Percentiles rank a stretch among this genome's conserved stretches.
These are phyloP conservation scores for Cataglyphis hispanica DNA, from an alignment of 1,140 invertebrate genomes.

Conservation along the genomic window DNA sequence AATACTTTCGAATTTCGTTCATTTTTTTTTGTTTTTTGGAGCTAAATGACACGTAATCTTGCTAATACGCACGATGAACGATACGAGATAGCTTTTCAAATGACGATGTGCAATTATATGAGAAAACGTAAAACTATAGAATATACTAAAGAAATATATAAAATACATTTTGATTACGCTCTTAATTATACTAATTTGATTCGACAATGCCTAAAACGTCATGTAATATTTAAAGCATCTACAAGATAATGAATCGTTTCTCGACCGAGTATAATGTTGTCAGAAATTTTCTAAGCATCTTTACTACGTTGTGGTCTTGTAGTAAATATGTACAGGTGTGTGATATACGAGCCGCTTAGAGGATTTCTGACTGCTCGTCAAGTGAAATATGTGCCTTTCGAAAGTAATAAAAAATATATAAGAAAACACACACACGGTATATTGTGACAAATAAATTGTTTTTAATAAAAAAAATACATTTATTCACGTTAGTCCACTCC, in stretches of 20 bases:
- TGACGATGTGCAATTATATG: slow-evolving; percentile 43
- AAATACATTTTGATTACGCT: slow-evolving; percentile 16
- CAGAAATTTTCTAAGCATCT: slow-evolving; percentile 56
- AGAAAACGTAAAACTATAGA: slow-evolving; percentile 17
- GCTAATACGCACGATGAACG: slow-evolving; percentile 75
- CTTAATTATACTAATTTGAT: slow-evolving; percentile 13
- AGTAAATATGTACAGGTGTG: slow-evolving; percentile 59
- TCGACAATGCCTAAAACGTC: slow-evolving; percentile 37
- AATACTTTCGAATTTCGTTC: slow-evolving; percentile 74
- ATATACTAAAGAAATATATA: slow-evolving; percentile 44
- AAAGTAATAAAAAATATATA: slow-evolving; percentile 85
- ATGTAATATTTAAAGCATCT: slow-evolving; percentile 60
- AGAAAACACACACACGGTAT: slow-evolving; percentile 81
- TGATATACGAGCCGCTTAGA: slow-evolving; percentile 34
- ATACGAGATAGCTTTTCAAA: slow-evolving; percentile 42
- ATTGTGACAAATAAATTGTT: slow-evolving; percentile 84
- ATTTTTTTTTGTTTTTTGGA: slow-evolving; percentile 78
- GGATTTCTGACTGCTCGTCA: slow-evolving; percentile 70
- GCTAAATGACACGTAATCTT: slow-evolving; percentile 81
- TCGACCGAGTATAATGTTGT: slow-evolving; percentile 35
- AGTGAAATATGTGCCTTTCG: slow-evolving; percentile 86
- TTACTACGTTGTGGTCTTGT: slow-evolving; percentile 48
- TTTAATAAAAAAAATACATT: slow-evolving; percentile 81
- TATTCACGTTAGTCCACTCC: slow-evolving; percentile 37
- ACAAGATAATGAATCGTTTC: slow-evolving; percentile 63